A percentile compares a stretch with the other conserved stretches of the same genome.
Evolutionary conservation across 2,797 vertebrate genomes (phyloP).

Genomic region (Acanthis flammea): DNA sequence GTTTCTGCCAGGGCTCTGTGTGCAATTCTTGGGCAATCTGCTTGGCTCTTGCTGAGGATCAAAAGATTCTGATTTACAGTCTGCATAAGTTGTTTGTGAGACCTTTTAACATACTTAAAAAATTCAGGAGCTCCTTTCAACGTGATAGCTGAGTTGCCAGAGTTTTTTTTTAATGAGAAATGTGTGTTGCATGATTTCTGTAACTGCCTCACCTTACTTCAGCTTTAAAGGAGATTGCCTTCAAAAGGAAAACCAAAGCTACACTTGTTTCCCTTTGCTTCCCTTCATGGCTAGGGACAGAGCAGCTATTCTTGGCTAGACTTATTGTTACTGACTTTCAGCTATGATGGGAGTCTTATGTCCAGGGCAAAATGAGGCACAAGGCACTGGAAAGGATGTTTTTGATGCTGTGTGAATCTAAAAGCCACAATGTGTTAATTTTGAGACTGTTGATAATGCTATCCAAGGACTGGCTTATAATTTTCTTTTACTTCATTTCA

Average conservation of each 20-base stretch:
- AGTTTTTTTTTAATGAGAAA: neutral
- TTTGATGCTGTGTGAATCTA: neutral
- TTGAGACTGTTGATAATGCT: neutral
- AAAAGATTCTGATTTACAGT: conserved; percentile 2
- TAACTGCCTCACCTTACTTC: neutral
- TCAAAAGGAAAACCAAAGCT: neutral
- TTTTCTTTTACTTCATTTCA: neutral
- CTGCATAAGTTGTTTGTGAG: neutral
- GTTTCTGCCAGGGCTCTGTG: neutral
- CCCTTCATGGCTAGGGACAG: neutral
- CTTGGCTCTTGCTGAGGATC: neutral
- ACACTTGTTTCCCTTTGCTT: neutral
- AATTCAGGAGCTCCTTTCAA: neutral
- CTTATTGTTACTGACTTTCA: neutral
- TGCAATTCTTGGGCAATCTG: neutral
- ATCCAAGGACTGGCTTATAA: neutral
- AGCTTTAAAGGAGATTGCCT: neutral
- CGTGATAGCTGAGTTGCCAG: neutral
- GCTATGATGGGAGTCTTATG: neutral
- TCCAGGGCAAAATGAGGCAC: neutral
- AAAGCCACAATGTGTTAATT: neutral
- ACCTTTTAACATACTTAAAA: neutral
- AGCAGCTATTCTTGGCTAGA: neutral
- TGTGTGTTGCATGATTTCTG: neutral
- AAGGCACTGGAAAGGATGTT: neutral